A percentile compares a stretch with the other conserved stretches of the same genome.
Conservation (phyloP, 2,113 vertebrate genomes). For the Nyctibius bracteatus region DNA sequence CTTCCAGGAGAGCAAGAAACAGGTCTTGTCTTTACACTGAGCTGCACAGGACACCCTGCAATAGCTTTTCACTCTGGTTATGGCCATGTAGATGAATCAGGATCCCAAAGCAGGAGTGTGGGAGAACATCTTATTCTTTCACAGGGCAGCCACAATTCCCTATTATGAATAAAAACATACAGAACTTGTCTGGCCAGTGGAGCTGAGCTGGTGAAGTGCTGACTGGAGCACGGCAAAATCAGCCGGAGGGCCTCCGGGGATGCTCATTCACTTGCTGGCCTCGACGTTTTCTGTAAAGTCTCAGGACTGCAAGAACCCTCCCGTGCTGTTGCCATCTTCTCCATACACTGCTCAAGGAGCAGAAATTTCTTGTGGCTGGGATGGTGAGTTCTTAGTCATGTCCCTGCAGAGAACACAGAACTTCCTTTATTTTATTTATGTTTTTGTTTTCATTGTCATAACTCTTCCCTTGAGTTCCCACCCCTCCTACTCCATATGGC, state of each 20-base stretch:
- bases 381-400: conserved; percentile 4
- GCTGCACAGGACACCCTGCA: not conserved
- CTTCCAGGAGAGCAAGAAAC: not conserved
- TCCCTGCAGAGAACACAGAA: conserved; percentile 39
- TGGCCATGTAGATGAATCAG: fast-evolving
- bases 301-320: not conserved
- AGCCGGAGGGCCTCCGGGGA: not conserved
- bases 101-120: not conserved
- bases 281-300: not conserved
- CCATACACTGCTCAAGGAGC: not conserved
- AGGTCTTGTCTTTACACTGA: not conserved
- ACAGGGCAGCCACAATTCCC: not conserved
- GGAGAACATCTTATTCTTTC: not conserved
- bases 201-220: not conserved
- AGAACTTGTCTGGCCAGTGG: not conserved
- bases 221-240: not conserved
- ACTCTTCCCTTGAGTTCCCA: conserved; percentile 54
- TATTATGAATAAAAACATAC: not conserved
- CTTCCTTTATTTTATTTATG: conserved; percentile 66
- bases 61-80: fast-evolving
- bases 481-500: conserved; percentile 64
- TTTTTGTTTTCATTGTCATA: conserved; percentile 67
- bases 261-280: not conserved
- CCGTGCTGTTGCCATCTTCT: not conserved
- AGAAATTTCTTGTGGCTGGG: not conserved